Conservation (phyloP, 1,140 invertebrate genomes). For the Lepidostoma basale region DNA sequence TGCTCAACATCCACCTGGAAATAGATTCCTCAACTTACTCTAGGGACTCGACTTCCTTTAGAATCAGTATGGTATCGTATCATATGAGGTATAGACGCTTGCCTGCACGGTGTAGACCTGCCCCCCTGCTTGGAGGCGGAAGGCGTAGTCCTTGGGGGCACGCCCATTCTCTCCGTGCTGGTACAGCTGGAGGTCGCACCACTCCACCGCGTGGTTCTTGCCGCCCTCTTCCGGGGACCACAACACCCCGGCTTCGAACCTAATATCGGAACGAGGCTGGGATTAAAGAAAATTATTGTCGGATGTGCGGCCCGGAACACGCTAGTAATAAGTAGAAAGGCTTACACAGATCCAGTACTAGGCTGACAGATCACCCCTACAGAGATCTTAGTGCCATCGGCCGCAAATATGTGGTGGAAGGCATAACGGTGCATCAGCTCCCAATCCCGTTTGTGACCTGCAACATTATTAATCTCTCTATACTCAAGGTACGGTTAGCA, state of each 20-base stretch:
- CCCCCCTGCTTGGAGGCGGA: conserved; percentile 66
- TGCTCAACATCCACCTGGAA: conserved; percentile 63
- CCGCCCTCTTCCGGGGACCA: conserved; percentile 62
- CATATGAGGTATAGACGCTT: conserved; percentile 15
- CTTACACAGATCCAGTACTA: conserved; percentile 63
- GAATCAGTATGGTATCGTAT: not conserved
- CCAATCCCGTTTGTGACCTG: conserved; percentile 73
- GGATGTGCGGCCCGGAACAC: not conserved
- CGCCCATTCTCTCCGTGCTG: conserved; percentile 70
- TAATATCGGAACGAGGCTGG: conserved; percentile 47
- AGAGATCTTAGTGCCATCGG: conserved; percentile 65
- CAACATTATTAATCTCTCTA: not conserved
- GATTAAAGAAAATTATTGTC: not conserved
- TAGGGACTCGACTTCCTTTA: not conserved
- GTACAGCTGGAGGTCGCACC: conserved; percentile 67
- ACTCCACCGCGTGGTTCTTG: conserved; percentile 62
- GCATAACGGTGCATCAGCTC: conserved; percentile 72
- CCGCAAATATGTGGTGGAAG: conserved; percentile 71
- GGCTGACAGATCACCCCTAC: conserved; percentile 73
- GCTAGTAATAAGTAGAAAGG: conserved; percentile 11
- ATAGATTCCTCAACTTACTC: not conserved
- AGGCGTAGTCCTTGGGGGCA: conserved; percentile 66
- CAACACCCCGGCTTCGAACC: conserved; percentile 70
- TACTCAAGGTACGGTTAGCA: not conserved
- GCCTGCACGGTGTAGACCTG: conserved; percentile 60